A percentile compares a stretch with the other conserved stretches of the same genome.
Evolutionary conservation across 2,113 vertebrate species (phyloP).

Genomic region (Australoheros scitulus): DNA sequence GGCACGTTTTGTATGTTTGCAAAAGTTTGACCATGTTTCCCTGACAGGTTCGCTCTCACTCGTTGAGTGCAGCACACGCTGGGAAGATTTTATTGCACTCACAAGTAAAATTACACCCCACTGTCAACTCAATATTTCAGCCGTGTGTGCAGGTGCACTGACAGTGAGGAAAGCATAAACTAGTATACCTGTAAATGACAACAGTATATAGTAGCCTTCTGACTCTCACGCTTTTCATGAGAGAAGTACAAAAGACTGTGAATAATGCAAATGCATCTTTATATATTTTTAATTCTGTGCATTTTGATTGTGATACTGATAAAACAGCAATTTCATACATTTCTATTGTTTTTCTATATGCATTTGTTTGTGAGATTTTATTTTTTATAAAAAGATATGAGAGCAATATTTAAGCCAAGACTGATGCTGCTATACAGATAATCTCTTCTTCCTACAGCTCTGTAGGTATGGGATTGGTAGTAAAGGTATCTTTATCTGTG

Average conservation of each 20-base stretch:
- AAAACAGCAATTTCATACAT: neutral
- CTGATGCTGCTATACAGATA: neutral
- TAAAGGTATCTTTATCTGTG: no score
- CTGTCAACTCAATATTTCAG: neutral
- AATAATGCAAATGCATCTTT: neutral
- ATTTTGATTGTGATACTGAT: fast-evolving
- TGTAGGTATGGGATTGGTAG: no score
- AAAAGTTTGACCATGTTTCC: neutral
- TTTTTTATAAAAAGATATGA: neutral
- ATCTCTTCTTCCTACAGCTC: no score
- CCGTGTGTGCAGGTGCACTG: neutral
- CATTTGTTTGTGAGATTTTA: neutral
- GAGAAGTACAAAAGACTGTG: neutral
- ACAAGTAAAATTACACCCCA: neutral
- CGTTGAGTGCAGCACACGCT: neutral
- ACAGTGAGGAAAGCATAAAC: no score
- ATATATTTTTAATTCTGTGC: neutral
- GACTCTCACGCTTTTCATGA: neutral
- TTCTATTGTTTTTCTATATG: neutral
- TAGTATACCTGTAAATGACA: neutral
- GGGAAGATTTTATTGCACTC: neutral
- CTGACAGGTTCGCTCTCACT: neutral
- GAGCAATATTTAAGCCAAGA: neutral
- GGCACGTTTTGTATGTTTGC: no score
- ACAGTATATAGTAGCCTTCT: neutral